Conservation (phyloP, 92 coral and sea anemone genomes). For the Umimayanthus kanabou region DNA sequence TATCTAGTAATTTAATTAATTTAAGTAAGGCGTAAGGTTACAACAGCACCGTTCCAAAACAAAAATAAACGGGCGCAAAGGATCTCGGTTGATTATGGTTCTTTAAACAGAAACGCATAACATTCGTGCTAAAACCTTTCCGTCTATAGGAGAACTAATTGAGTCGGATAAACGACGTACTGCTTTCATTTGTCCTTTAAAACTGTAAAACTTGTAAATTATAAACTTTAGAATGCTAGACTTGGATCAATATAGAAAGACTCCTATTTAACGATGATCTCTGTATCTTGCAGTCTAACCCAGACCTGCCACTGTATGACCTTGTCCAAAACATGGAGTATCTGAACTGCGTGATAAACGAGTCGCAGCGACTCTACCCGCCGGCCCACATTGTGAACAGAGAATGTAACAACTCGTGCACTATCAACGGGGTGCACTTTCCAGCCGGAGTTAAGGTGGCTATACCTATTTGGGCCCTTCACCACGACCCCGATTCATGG, state of each 20-base stretch:
- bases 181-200: background rate
- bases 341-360: conserved; percentile 72
- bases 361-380: conserved; percentile 64
- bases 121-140: too few relatives aligned
- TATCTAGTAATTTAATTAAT: too few relatives aligned
- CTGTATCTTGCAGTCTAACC: conserved; percentile 39
- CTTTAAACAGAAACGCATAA: too few relatives aligned
- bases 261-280: background rate
- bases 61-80: too few relatives aligned
- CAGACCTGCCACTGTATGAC: conserved; percentile 60
- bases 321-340: conserved; percentile 72
- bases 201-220: too few relatives aligned
- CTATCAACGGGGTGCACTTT: conserved; percentile 49
- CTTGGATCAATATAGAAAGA: too few relatives aligned
- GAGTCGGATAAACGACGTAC: too few relatives aligned
- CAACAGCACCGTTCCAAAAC: too few relatives aligned
- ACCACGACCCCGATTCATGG: conserved; percentile 76
- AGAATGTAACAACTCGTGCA: conserved; percentile 50
- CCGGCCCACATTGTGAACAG: conserved; percentile 54
- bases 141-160: too few relatives aligned
- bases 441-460: conserved; percentile 64
- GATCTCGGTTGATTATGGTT: too few relatives aligned
- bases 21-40: too few relatives aligned
- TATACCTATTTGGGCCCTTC: conserved; percentile 61
- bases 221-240: too few relatives aligned